Evolutionary conservation across 1,140 invertebrate species (phyloP), one percentile per base, ranked within the genome.

Genomic region (Drosophila kikkawai): DNA sequence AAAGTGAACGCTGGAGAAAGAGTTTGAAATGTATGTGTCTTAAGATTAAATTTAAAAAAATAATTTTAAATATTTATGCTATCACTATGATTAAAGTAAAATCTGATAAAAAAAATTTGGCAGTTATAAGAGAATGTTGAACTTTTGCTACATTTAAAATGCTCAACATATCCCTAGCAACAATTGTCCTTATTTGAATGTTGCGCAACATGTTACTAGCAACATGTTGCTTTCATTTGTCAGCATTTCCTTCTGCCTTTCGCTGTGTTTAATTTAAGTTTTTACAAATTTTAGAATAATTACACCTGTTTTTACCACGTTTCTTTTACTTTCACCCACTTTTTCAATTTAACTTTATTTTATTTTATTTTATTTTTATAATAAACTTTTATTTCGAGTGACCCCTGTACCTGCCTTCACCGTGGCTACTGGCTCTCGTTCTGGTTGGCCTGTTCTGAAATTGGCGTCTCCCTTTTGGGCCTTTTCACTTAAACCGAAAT

Each of bases 401-500:
- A 4, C 19, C 17, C 48, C 64, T 64, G 51, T 53, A 34, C 48
- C 29, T 19, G 11, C 32, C 11, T 48, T 60, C 7, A 32, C 26
- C 32, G 42, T 41, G 41, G 22, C 51, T 60, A 77, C 48, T 58
- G 48, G 39, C 56, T 69, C 47, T 39, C 41, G 44, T 77, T 77
- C 47, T 41, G 67, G 67, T 37, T 73, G 29, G 69, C 8, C 67
- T 44, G 67, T 45, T 60, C 70, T 60, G 67, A 73, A 73, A 73
- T 73, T 73, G 70, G 67, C 37, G 41, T 73, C 47, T 73, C 45
- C 68, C 44, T 51, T 60, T 73, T 50, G 17, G 44, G 73, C 64
- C 67, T 34, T 80, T 88, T 84, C 80, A 83, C 65, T 84, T 80
- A 78, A 78, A 75, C 68, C 69, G 63, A 67, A 87, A 87, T 88